Evolutionary conservation across 35 echinoderm and acorn worm genomes (phyloP), one percentile per base, ranked within the genome.

Genomic region (Nesometra sesokonis): DNA sequence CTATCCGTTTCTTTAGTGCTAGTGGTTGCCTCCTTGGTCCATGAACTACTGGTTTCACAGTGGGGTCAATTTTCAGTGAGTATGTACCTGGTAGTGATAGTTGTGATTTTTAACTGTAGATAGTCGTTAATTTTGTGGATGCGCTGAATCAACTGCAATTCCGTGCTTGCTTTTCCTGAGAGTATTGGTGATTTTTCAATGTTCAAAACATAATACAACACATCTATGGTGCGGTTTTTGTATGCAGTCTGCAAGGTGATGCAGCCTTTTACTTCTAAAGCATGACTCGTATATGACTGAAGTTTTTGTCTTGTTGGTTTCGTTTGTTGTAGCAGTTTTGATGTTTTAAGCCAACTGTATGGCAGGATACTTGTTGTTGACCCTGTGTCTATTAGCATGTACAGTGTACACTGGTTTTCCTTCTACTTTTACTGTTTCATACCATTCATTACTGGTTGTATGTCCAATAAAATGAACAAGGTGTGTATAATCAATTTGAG

Each of bases 71-170:
- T 32, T 92, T 94, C 23, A 91, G 35, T 37, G 93, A 82, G 36
- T 91, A 91, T 33, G 76, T 91, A 0, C 93, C 89, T 86, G 93
- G 93, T 17, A 94, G 89, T 32, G 86, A 82, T 89, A 31, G 89
- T 86, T 21, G 47, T 35, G 27, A 31, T 76, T 46, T 86, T 88
- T 13, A 94, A 46, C 21, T 94, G 34, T 13, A 89, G 77, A 77
- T 82, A 91, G 34, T 94, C 78, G 5, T 94, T 86, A 27, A 94
- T 81, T 31, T 57, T 80, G 52, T 91, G 77, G 31, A 86, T 47
- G 33, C 86, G 79, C 52, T 86, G 79, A 35, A 94, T 91, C 19
- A 94, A 37, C 5, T 85, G 32, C 0, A 91, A 47, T 11, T 79
- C 35, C 15, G 30, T 83, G 77, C 86, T 88, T 8, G 34, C 86